Base-by-base conservation (phyloP, 2,888 invertebrate genomes). In the Bembecia ichneumoniformis region DNA sequence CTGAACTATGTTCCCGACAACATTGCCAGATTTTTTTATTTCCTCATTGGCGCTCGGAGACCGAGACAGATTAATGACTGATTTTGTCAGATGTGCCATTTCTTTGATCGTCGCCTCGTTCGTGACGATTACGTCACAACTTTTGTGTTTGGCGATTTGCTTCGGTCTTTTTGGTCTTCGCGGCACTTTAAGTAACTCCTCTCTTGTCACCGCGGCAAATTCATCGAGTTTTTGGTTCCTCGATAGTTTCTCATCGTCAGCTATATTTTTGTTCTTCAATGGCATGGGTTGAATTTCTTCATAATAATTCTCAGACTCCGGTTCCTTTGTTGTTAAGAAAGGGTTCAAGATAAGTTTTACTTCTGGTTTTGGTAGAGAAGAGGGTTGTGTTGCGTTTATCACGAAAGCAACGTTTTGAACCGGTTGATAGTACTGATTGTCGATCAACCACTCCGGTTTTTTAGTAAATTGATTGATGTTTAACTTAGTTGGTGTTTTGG, bases 341-440 rank as follows among this genome's bases (percentile, higher is more conserved):
- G 68, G 57, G 14, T 54, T 59, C 7, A 47, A 52, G 7, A 53
- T 45, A 2, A 50, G 35, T 3, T 54, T 47, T 45, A 68, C 55
- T 56, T 63, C 66, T 7, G 52, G 52, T 47, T 60, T 57, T 5
- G 50, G 53, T 35, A 54, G 52, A 40, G 47, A 50, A 11, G 68
- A 58, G 13, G 58, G 56, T 58, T 71, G 71, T 3, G 55, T 59
- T 9, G 80, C 77, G 48, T 82, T 82, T 36, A 82, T 80, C 17
- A 75, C 64, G 55, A 83, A 79, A 2, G 82, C 76, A 5, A 81
- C 77, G 52, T 77, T 76, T 47, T 78, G 70, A 59, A 83, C 61
- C 1, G 84, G 83, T 55, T 82, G 84, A 52, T 82, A 83, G 57
- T 86, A 84, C 55, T 80, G 66, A 49, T 86, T 84, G 47, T 83